Evolutionary conservation across 2,797 vertebrate genomes (phyloP).

Genomic region (Chelon labrosus): DNA sequence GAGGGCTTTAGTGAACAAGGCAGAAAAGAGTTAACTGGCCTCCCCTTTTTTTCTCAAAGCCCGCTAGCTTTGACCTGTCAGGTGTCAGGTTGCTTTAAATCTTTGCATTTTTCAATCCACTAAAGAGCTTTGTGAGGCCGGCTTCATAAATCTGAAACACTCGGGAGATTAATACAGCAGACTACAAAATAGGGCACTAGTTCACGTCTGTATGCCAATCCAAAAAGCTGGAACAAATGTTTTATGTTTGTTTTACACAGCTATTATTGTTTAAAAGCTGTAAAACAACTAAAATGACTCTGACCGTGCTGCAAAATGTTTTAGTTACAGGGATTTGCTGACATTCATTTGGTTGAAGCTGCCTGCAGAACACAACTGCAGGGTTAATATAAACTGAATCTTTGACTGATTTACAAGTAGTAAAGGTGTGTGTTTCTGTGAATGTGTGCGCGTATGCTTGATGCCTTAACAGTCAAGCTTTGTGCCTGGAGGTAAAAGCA

Average conservation of each 20-base stretch:
- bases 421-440: constrained; percentile 28
- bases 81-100: constrained; percentile 70
- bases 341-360: background rate
- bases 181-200: constrained; percentile 31
- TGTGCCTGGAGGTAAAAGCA: constrained; percentile 24
- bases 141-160: constrained; percentile 26
- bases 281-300: background rate
- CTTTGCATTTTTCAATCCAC: constrained; percentile 52
- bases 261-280: background rate
- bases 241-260: background rate
- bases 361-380: background rate
- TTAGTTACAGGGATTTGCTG: background rate
- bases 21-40: constrained; percentile 55
- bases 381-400: constrained; percentile 8
- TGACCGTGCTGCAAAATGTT: background rate
- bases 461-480: constrained; percentile 27
- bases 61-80: constrained; percentile 50
- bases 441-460: background rate
- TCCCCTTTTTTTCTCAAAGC: constrained; percentile 26
- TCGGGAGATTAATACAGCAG: constrained; percentile 34
- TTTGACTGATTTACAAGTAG: constrained; percentile 50
- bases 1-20: constrained; percentile 29
- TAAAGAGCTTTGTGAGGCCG: constrained; percentile 43
- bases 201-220: constrained; percentile 10
- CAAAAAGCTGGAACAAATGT: background rate